These are phyloP conservation scores for Dascyllus trimaculatus DNA, from an alignment of 2,113 vertebrate genomes.

Conservation along the genomic window DNA sequence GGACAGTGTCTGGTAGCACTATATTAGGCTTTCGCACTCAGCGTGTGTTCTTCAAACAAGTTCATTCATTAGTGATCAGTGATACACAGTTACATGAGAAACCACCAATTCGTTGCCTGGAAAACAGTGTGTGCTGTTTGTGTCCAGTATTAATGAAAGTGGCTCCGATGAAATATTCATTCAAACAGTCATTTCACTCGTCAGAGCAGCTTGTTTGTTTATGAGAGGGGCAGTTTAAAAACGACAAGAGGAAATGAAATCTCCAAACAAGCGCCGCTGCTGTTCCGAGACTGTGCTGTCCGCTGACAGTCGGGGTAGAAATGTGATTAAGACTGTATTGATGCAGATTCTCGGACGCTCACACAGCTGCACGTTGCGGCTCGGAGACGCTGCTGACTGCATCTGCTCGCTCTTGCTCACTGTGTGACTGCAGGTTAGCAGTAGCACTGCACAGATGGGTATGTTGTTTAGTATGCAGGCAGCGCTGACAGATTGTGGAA, in stretches of 20 bases:
- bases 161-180: slow-evolving; percentile 49
- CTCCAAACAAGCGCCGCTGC: slow-evolving; percentile 37
- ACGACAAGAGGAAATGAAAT: slow-evolving; percentile 57
- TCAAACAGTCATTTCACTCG: slow-evolving; percentile 24
- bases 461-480: slow-evolving; percentile 68
- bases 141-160: slow-evolving; percentile 42
- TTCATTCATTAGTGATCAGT: slow-evolving; percentile 47
- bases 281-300: slow-evolving; percentile 27
- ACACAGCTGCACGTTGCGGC: slow-evolving; percentile 50
- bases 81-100: slow-evolving; percentile 28
- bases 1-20: slow-evolving; percentile 38
- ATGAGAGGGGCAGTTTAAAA: slow-evolving; percentile 37
- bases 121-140: slow-evolving; percentile 35
- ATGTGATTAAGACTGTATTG: slow-evolving; percentile 66
- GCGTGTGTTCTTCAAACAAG: slow-evolving; percentile 50
- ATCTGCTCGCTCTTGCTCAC: slow-evolving; percentile 56
- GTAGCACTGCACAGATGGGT: slow-evolving; percentile 70
- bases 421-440: slow-evolving; percentile 65
- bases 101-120: slow-evolving; percentile 16
- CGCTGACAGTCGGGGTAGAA: slow-evolving; percentile 48
- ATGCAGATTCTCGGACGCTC: slow-evolving; percentile 48
- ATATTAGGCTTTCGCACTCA: slow-evolving; percentile 41
- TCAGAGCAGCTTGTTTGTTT: slow-evolving; percentile 37
- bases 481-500: slow-evolving; percentile 60
- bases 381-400: slow-evolving; percentile 67